Evolutionary conservation across 1,140 invertebrate genomes (phyloP), one percentile per base, ranked within the genome.

Genomic region (Diploscapter pachys): DNA sequence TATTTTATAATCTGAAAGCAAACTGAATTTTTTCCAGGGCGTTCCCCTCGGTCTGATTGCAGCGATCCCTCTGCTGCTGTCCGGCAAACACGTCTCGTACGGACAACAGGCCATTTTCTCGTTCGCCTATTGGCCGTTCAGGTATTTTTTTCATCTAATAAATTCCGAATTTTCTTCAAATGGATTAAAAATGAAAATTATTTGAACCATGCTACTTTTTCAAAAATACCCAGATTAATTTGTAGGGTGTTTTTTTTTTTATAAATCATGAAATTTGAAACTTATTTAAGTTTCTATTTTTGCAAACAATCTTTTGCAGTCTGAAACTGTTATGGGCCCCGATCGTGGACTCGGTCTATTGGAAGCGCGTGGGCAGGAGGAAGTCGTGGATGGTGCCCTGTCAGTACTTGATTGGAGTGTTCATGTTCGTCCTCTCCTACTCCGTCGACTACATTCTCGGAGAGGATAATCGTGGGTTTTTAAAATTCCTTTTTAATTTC

Each of bases 321-420:
- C 88, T 99, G 13, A 99, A 99, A 88, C 87, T 99, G 51, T 84
- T 99, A 62, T 99, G 96, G 97, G 97, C 96, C 3, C 96, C 96
- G 2, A 90, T 99, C 81, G 95, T 99, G 2, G 97, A 99, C 87
- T 92, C 94, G 0, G 83, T 96, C 48, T 98, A 93, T 86, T 90
- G 90, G 57, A 86, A 88, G 48, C 88, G 88, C 78, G 92, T 98
- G 87, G 96, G 96, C 3, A 88, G 96, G 56, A 88, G 96, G 77
- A 99, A 99, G 89, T 93, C 95, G 13, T 99, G 96, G 97, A 89
- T 99, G 4, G 91, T 99, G 56, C 94, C 94, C 2, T 91, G 92
- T 48, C 96, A 99, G 84, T 91, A 90, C 82, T 77, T 90, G 2
- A 90, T 91, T 76, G 89, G 88, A 50, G 84, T 91, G 50, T 89